These are phyloP conservation scores for Babyrousa celebensis DNA, from an alignment of 2,797 vertebrate genomes.

Conservation along the genomic window DNA sequence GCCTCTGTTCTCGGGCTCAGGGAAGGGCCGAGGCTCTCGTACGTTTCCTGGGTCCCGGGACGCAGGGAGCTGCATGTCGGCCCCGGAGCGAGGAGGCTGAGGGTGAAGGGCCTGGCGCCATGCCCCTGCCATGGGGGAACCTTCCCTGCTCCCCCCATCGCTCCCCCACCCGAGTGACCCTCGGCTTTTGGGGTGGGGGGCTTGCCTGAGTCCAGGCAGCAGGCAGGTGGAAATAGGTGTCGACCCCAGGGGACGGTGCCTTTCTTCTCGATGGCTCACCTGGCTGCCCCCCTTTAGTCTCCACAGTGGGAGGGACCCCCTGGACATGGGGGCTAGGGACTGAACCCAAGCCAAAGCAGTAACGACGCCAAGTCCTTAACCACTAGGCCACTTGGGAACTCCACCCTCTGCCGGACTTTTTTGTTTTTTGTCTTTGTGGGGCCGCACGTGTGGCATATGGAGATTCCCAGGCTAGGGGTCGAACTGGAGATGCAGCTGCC, in stretches of 20 bases:
- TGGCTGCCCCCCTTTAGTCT: neutral
- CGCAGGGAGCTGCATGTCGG: neutral
- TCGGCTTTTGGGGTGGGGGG: neutral
- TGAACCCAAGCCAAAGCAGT: no score
- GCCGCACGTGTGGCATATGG: no score
- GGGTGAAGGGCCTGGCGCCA: neutral
- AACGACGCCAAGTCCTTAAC: no score
- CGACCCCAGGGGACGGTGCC: neutral
- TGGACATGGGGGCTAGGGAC: no score
- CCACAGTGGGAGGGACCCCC: neutral
- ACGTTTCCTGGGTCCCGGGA: rapidly evolving
- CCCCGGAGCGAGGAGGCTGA: neutral
- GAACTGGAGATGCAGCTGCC: no score
- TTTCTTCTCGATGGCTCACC: neutral
- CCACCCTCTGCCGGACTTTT: no score
- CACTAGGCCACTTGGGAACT: no score
- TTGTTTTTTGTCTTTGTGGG: no score
- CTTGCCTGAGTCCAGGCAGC: neutral
- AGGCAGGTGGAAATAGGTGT: neutral
- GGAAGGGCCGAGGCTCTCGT: neutral
- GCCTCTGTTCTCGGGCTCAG: neutral
- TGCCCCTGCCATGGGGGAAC: rapidly evolving
- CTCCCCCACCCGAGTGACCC: rapidly evolving
- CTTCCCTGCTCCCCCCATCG: rapidly evolving
- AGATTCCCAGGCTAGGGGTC: no score